A percentile compares a stretch with the other conserved stretches of the same genome.
These are phyloP conservation scores for Donacobius atricapilla DNA, from an alignment of 2,113 vertebrate species.

Conservation along the genomic window DNA sequence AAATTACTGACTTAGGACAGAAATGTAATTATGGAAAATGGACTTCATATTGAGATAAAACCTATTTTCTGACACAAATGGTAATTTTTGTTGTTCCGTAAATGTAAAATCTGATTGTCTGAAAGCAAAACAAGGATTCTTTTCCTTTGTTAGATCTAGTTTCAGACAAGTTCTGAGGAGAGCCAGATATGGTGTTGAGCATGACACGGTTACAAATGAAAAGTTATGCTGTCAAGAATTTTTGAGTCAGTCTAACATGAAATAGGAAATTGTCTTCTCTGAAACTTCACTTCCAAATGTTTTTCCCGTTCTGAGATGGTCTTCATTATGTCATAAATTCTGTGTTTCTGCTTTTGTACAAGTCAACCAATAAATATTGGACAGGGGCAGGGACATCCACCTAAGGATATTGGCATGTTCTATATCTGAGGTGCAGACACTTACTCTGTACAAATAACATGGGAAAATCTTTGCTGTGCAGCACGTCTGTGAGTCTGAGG, in stretches of 20 bases:
- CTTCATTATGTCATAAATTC: not conserved
- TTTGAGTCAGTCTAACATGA: not conserved
- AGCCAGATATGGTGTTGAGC: not conserved
- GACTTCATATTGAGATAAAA: not conserved
- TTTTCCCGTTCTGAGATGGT: not conserved
- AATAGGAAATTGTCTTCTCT: not conserved
- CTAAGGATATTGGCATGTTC: not conserved
- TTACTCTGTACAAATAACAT: not conserved
- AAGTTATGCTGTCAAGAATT: not conserved
- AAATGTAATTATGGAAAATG: not conserved
- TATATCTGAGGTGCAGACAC: not conserved
- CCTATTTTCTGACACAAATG: not conserved
- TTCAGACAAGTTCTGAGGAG: not conserved
- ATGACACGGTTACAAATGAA: not conserved
- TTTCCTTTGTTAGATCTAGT: not conserved
- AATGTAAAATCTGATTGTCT: not conserved
- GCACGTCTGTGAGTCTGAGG: conserved; percentile 96
- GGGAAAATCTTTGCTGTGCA: conserved; percentile 59
- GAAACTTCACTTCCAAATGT: not conserved
- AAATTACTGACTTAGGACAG: not conserved
- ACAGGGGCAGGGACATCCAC: not conserved
- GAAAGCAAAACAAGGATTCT: not conserved
- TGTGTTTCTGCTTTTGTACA: not conserved
- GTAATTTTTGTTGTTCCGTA: not conserved
- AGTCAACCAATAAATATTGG: not conserved